Evolutionary conservation across 2,113 vertebrate genomes (phyloP), one percentile per base, ranked within the genome.

Genomic region (Sebastes fasciatus): DNA sequence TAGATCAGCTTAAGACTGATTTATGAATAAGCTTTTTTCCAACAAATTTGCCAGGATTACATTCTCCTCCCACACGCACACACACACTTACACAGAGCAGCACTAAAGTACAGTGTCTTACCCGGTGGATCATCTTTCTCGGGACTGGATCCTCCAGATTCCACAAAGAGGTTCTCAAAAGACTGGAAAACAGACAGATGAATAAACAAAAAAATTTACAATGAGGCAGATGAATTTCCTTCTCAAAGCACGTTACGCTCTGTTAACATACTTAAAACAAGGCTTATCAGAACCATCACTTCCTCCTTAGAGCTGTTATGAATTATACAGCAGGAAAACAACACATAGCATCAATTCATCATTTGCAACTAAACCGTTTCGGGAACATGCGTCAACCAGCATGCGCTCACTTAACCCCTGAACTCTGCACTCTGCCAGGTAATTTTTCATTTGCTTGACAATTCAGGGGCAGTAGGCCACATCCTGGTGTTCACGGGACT

Each of bases 121-220:
- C 95, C 94, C 95, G 94, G 96, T 73, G 93, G 90, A 92, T 97
- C 97, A 97, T 98, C 97, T 92, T 94, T 97, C 94, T 98, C 98
- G n/a, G 94, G 95, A 88, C 96, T 85, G 77, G 96, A 97, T 90
- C 96, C 96, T 83, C 96, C 95, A 80, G 96, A 97, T 93, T 98
- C 98, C 95, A 97, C 89, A 45, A 96, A 97, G 69, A 98, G 94
- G 89, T 97, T 99, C 94, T 99, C 98, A 92, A 96, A 97, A 73
- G 97, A 98, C 98, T 99, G 92, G 85, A 48, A 88, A 93, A 91
- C 86, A 92, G 65, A 91, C 6, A 83, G 70, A 87, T 42, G 54
- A 68, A 12, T 62, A 45, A 48, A 49, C 3, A 5, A 67, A 19
- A 72, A 48, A 51, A 67, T 34, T 7, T 8, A 68, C 13, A 65